These are phyloP conservation scores for Crambe crambe DNA, from an alignment of 37 sponge, comb jelly and placozoan species.

Conservation along the genomic window DNA sequence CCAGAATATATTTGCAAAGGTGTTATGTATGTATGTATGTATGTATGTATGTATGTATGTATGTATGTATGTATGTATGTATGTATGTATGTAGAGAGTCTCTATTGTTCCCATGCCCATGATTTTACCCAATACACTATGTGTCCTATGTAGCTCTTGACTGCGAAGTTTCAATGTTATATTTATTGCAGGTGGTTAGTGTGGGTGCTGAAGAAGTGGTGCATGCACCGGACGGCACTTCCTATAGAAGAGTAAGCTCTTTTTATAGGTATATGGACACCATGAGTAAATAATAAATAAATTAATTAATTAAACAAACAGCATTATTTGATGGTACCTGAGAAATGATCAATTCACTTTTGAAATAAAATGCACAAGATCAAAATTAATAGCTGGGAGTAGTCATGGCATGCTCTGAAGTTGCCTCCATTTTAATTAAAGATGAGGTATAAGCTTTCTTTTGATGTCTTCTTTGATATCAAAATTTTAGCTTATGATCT, in stretches of 20 bases:
- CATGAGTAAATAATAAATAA: not conserved
- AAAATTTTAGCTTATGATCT: no score
- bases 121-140: not conserved
- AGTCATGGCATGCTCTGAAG: no score
- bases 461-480: no score
- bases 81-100: not conserved
- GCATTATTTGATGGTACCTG: no score
- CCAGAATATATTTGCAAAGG: conserved; percentile 29
- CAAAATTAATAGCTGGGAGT: no score
- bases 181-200: not conserved
- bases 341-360: no score
- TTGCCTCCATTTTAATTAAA: no score
- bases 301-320: no score
- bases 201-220: conserved; percentile 22
- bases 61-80: not conserved
- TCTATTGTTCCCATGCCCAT: not conserved
- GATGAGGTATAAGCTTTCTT: no score
- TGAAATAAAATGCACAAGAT: no score
- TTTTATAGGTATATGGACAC: not conserved
- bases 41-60: not conserved
- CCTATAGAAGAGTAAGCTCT: conserved; percentile 35
- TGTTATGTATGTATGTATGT: not conserved
- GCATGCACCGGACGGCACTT: conserved; percentile 38
- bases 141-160: not conserved
- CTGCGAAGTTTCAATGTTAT: no score